These are phyloP conservation scores for Albula glossodonta DNA, from an alignment of 2,113 vertebrate genomes.

Conservation along the genomic window DNA sequence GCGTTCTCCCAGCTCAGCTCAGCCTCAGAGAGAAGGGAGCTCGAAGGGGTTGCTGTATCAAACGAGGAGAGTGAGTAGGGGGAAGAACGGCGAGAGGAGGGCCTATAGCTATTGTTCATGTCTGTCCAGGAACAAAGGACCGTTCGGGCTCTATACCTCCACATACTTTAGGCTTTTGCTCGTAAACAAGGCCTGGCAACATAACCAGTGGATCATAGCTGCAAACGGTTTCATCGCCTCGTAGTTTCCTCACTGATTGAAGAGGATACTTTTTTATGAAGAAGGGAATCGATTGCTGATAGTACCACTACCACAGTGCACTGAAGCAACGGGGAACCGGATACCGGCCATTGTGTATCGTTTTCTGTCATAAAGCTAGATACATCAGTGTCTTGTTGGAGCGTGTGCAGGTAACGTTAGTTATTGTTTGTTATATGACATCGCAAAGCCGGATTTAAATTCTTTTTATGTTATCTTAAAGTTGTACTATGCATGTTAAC, in stretches of 20 bases:
- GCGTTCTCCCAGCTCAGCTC: background rate
- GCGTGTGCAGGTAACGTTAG: slow-evolving; percentile 21
- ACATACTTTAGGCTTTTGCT: slow-evolving; percentile 6
- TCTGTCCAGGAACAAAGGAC: slow-evolving; percentile 56
- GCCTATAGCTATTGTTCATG: slow-evolving; percentile 50
- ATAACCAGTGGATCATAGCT: background rate
- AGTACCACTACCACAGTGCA: background rate
- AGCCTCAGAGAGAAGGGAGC: slow-evolving; percentile 30
- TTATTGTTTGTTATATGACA: background rate
- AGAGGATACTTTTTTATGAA: background rate
- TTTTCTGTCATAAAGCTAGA: background rate
- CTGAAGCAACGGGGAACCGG: background rate
- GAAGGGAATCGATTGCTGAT: background rate
- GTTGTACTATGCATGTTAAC: background rate
- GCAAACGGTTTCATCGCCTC: background rate
- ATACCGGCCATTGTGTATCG: background rate
- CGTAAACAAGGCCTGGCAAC: background rate
- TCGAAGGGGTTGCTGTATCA: slow-evolving; percentile 39
- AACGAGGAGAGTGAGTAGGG: slow-evolving; percentile 21
- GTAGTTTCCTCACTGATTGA: background rate
- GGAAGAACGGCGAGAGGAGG: slow-evolving; percentile 31
- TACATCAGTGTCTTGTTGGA: slow-evolving; percentile 12
- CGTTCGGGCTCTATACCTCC: slow-evolving; percentile 27
- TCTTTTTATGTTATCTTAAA: background rate
- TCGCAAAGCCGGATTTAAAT: background rate